Base-by-base conservation (phyloP, 2,113 vertebrate genomes). In the Todiramphus saurophagus region DNA sequence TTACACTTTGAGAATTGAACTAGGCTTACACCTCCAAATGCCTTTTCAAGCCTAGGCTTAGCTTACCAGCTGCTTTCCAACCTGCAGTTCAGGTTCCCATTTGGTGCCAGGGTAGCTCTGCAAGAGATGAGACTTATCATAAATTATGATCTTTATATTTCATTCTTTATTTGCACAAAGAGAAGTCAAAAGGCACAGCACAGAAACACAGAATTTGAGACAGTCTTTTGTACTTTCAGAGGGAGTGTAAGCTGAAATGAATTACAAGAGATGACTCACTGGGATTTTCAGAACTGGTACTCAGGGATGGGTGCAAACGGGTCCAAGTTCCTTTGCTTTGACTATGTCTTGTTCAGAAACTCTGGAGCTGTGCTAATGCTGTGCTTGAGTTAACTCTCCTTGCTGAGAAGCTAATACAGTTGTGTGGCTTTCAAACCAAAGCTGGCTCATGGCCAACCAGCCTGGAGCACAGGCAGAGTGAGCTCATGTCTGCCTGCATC, bases 401-500 rank as follows among this genome's bases (percentile, higher is more conserved):
- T 56, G 16, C 30, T 68, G 70, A 89, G 73, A 82, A 95, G 73
- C 33, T 68, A 55, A 81, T 35, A 70, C 33, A 60, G n/a, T 51
- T 48, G 25, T 56, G 78, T 19, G 62, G 43, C 73, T 94, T 79
- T 82, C 77, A 83, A 89, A 89, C 17, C 30, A 87, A 68, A 60
- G 43, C 77, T 91, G 91, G 73, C 74, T 74, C 3, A 20, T 14
- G 62, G 53, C 81, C 83, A 89, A 11, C 3, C 69, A 72, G 93
- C 93, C 94, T 53, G 48, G 51, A 92, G 77, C 83, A 82, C 35
- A 28, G 27, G 76, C 64, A 78, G 39, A 39, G 62, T 79, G 74
- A 96, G 83, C 62, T 95, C 89, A 75, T 9, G 83, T 91, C 87
- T 94, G 60, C 81, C 83, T 60, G 68, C 60, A 60, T 69, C 68